Evolutionary conservation across 2,797 vertebrate genomes (phyloP).

Genomic region (Gymnothorax reevesii): DNA sequence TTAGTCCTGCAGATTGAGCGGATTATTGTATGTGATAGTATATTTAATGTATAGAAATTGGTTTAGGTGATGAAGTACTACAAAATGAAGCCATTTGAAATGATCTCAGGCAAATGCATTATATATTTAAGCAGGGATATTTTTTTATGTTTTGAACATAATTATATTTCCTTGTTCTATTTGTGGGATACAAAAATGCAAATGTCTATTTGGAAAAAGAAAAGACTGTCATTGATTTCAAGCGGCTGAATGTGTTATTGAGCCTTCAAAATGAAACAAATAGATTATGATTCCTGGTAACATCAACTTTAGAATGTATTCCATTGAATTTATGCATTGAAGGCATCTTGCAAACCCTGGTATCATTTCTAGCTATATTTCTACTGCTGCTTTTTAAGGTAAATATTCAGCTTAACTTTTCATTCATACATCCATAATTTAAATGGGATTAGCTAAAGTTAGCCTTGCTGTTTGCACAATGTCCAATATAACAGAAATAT

Average conservation of each 20-base stretch:
- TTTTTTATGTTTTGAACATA: neutral
- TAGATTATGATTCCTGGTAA: neutral
- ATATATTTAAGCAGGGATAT: neutral
- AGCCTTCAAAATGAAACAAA: neutral
- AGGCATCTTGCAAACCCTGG: neutral
- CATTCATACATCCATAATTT: conserved; percentile 22
- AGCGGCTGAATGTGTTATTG: neutral
- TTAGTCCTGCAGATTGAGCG: neutral
- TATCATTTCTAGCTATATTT: neutral
- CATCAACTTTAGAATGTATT: neutral
- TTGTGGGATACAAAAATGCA: neutral
- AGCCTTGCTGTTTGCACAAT: neutral
- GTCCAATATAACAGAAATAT: neutral
- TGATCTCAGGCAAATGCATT: neutral
- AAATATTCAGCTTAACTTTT: neutral
- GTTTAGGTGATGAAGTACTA: neutral
- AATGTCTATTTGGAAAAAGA: neutral
- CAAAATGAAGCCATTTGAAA: neutral
- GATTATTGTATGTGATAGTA: neutral
- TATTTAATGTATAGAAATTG: neutral
- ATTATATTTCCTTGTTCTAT: neutral
- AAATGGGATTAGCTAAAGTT: conserved; percentile 38
- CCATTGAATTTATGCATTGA: neutral
- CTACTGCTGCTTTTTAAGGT: neutral
- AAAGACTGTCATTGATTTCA: neutral